These are phyloP conservation scores for Leucopsar rothschildi DNA, from an alignment of 2,113 vertebrate genomes.

Conservation along the genomic window DNA sequence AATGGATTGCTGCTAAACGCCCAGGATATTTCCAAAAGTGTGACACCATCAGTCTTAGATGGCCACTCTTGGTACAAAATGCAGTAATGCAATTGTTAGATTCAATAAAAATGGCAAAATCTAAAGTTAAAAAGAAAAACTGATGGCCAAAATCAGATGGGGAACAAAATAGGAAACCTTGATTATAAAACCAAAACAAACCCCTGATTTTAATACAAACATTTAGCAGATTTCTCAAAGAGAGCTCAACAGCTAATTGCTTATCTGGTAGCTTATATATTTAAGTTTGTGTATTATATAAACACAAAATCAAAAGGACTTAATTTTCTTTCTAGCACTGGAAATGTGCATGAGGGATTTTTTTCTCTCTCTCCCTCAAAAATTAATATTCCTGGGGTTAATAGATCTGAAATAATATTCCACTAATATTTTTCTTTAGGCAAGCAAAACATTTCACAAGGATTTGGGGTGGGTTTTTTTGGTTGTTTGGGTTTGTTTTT, in stretches of 20 bases:
- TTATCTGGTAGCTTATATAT: not conserved
- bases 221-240: not conserved
- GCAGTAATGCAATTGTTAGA: fast-evolving
- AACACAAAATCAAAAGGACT: not conserved
- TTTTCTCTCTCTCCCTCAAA: not conserved
- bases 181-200: not conserved
- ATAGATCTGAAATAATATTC: not conserved
- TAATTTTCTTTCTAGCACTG: not conserved
- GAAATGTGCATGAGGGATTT: not conserved
- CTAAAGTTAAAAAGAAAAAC: not conserved
- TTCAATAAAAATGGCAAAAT: not conserved
- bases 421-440: not conserved
- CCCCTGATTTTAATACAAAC: not conserved
- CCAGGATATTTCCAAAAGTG: not conserved
- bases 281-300: not conserved
- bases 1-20: not conserved
- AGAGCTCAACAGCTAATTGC: not conserved
- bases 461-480: not conserved
- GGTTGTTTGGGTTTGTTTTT: not conserved
- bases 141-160: not conserved
- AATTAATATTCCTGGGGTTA: not conserved
- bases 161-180: not conserved
- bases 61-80: not conserved
- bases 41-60: not conserved
- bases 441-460: not conserved